These are phyloP conservation scores for Mythimna vitellina DNA, from an alignment of 2,888 invertebrate genomes.

Conservation along the genomic window DNA sequence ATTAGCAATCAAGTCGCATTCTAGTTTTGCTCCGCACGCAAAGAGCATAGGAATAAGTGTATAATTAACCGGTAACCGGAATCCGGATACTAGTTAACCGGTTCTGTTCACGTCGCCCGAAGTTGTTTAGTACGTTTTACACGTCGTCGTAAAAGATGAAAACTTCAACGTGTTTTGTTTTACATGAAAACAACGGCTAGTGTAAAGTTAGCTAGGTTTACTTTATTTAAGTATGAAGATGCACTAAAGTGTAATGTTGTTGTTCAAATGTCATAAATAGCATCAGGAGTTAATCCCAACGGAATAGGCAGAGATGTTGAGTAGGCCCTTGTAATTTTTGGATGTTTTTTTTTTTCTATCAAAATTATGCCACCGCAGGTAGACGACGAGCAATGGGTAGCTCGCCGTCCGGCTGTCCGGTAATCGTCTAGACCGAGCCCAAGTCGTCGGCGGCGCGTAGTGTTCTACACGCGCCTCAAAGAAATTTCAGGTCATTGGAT, in stretches of 20 bases:
- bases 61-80: constrained; percentile 44
- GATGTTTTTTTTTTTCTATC: too few species aligned
- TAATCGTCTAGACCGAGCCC: too few species aligned
- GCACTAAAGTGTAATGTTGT: too few species aligned
- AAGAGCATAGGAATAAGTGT: constrained; percentile 42
- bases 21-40: constrained; percentile 16
- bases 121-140: constrained; percentile 20
- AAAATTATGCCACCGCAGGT: too few species aligned
- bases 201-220: not conserved
- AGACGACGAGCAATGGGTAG: too few species aligned
- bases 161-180: constrained; percentile 16
- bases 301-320: not conserved
- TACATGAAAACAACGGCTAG: constrained; percentile 10
- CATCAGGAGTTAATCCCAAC: not conserved
- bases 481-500: too few species aligned
- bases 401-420: too few species aligned
- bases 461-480: too few species aligned
- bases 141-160: constrained; percentile 23
- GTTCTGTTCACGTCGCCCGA: constrained; percentile 16
- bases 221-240: not conserved
- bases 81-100: constrained; percentile 16
- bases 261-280: not conserved
- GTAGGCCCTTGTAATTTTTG: too few species aligned
- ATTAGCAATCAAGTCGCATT: constrained; percentile 16
- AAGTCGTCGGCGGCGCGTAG: too few species aligned